Conservation (phyloP, 2,797 vertebrate genomes). For the Labeo calbasu region DNA sequence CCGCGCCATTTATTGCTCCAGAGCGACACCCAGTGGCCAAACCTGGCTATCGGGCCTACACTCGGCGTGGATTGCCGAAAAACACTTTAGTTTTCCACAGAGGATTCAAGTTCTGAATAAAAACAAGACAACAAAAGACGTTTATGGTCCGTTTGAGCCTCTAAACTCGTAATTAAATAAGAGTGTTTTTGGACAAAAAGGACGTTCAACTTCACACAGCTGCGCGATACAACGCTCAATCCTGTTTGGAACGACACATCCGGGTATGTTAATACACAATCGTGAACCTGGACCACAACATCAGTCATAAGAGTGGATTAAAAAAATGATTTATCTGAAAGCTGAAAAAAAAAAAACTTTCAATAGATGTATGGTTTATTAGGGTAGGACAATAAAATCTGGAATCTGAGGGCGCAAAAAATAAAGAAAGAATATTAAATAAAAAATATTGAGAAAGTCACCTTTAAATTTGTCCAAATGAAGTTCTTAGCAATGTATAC, state of each 20-base stretch:
- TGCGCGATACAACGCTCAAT: too few species aligned
- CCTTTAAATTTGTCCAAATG: too few species aligned
- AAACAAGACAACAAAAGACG: background rate
- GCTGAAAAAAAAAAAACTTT: too few species aligned
- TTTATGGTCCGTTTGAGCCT: background rate
- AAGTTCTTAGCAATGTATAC: too few species aligned
- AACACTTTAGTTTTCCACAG: background rate
- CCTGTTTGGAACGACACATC: background rate
- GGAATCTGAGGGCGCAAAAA: too few species aligned
- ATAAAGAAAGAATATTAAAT: too few species aligned
- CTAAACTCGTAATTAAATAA: background rate
- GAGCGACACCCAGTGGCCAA: constrained; percentile 75
- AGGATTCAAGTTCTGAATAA: background rate
- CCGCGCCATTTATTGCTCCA: constrained; percentile 69
- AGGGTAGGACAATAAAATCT: too few species aligned
- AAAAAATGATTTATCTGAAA: too few species aligned
- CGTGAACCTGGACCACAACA: too few species aligned
- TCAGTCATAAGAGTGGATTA: too few species aligned
- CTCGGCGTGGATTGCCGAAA: background rate
- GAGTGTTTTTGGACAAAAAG: background rate
- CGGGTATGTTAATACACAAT: background rate
- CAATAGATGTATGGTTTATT: too few species aligned
- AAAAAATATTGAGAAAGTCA: too few species aligned
- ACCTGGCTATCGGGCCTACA: background rate
- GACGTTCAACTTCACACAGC: background rate